Conservation (phyloP, 2,113 vertebrate species). For the Tricholaema leucomelas region DNA sequence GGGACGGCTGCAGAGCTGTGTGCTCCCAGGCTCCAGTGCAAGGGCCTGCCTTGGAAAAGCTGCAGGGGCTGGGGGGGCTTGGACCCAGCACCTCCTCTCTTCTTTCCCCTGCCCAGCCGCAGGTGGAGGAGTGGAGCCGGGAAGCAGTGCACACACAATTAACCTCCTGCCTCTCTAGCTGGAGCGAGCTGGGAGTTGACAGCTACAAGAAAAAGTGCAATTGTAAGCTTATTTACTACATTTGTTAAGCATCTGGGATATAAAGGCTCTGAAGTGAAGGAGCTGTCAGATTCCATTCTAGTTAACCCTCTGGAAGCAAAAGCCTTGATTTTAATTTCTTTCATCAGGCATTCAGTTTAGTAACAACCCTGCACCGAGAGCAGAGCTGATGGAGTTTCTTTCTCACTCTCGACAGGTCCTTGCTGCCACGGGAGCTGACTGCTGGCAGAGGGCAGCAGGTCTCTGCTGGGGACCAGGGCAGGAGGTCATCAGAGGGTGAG, state of each 20-base stretch:
- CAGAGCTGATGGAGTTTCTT: neutral
- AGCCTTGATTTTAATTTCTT: slow-evolving; percentile 7
- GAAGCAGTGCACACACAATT: neutral
- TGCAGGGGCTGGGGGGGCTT: neutral
- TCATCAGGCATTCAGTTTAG: neutral
- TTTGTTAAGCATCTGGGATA: slow-evolving; percentile 53
- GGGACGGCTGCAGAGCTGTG: neutral
- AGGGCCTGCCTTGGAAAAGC: neutral
- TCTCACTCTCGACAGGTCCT: neutral
- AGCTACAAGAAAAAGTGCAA: slow-evolving; percentile 39
- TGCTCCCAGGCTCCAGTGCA: neutral
- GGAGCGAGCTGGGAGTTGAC: slow-evolving; percentile 13
- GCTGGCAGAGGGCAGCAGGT: neutral
- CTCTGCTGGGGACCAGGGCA: neutral
- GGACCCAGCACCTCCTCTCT: neutral
- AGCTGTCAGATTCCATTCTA: slow-evolving; percentile 27
- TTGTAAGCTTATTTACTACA: slow-evolving; percentile 56
- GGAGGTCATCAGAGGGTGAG: neutral
- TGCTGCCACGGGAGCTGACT: neutral
- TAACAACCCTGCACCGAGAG: neutral
- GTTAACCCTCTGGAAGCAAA: slow-evolving; percentile 20
- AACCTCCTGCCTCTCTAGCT: slow-evolving; percentile 6
- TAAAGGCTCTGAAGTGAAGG: slow-evolving; percentile 12
- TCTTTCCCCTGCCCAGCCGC: neutral
- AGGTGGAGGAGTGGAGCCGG: neutral